Evolutionary conservation across 1,140 invertebrate genomes (phyloP), one percentile per base, ranked within the genome.

Genomic region (Drosophila serrata): DNA sequence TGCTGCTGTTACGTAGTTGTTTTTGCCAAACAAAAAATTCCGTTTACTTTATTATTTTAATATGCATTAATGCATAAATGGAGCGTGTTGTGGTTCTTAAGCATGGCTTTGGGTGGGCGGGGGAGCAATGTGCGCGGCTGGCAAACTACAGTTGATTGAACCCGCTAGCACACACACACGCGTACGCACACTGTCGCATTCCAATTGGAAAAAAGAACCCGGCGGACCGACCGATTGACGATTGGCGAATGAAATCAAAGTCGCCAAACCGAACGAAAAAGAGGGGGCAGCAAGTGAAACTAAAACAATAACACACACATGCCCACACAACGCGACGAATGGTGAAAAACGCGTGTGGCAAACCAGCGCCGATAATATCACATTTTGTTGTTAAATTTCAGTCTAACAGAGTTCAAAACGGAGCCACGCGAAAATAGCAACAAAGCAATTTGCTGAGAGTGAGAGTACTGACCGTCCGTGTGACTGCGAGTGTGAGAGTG

Each of bases 1-100:
- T 53, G 55, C 65, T 82, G 80, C 55, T 90, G 84, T 88, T 88
- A 88, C 84, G 84, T 88, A 81, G 81, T 90, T 88, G 85, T 88
- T 90, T 88, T 87, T 88, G 84, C 84, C 75, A 79, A 87, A 81
- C 67, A 70, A 57, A 57, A 57, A 68, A 63, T 63, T 81, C 55
- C 42, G 17, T 72, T 70, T 58, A 48, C 35, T 72, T 58, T 58
- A 45, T 39, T 24, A 46, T 68, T 72, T 72, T 72, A 40, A 72
- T 59, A 59, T 72, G 51, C 51, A 72, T 57, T 49, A 42, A 86
- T 70, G 75, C 72, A 76, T 68, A 68, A 64, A 82, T 39, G 49
- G 43, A 70, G 51, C 58, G 53, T 64, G 60, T 59, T 35, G 59
- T 31, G 37, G 58, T 51, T 68, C 61, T 73, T 75, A 56, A 31